Evolutionary conservation across 2,888 invertebrate species (phyloP), one percentile per base, ranked within the genome.

Genomic region (Mantis religiosa): DNA sequence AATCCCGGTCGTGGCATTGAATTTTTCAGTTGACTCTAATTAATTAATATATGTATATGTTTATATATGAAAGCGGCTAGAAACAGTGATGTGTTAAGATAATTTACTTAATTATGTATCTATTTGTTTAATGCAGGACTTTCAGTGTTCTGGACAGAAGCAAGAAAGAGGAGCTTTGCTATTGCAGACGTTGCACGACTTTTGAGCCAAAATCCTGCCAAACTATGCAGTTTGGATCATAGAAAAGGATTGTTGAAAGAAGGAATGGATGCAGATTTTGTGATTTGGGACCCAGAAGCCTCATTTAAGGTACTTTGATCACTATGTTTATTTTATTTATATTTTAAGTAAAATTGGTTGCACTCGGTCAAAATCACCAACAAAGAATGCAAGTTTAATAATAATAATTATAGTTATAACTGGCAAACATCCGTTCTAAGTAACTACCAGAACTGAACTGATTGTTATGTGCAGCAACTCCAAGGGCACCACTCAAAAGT

Each of bases 211-310:
- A 94, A 94, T 30, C 96, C 96, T 0, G 96, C 96, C 0, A 93
- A 93, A 90, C 92, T 97, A 3, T 95, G 95, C 90, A 95, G 95
- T 0, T 92, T 97, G 28, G 94, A 95, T 89, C 91, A 94, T 27
- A 92, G 93, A 3, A 97, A 97, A 92, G 96, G 96, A 0, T 93
- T 94, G 89, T 93, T 97, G 47, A 93, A 93, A 85, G 93, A 93
- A 8, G 96, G 96, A 8, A 94, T 94, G 88, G 96, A 97, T 91
- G 97, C 96, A 0, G 97, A 97, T 92, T 94, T 97, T 85, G 95
- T 97, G 87, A 94, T 96, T 90, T 97, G 96, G 94, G 94, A 96
- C 92, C 96, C 96, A 0, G 95, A 96, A 6, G 94, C 94, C 85
- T 93, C 93, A 41, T 95, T 96, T 91, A 92, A 92, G 83, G 95